phyloP scores from a whole-genome alignment of 2,113 vertebrate species.

The Chloropsis cyanopogon region DNA sequence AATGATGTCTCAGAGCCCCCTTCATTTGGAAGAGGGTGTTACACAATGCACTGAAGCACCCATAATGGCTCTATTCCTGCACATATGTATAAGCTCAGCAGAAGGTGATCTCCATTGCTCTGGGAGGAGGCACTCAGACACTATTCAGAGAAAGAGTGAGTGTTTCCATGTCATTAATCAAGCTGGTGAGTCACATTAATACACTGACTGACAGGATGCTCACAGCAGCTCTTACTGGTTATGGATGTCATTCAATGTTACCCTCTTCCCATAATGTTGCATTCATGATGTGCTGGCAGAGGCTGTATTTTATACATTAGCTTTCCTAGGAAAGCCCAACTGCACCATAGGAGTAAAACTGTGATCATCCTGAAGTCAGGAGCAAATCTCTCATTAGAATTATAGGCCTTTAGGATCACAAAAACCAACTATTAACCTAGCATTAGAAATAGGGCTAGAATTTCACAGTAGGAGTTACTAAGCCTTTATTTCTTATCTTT shows the following conservation, averaged over 20 bases:
- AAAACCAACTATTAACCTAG: neutral
- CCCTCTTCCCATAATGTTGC: neutral
- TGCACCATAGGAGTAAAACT: conserved; percentile 8
- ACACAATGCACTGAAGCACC: neutral
- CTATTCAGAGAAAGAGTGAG: conserved; percentile 12
- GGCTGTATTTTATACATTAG: neutral
- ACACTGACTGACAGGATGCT: neutral
- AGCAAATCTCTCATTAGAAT: neutral
- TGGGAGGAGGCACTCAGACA: conserved; percentile 11
- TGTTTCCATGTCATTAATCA: conserved; percentile 28
- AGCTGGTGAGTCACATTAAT: conserved; percentile 7
- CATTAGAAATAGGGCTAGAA: conserved; percentile 4
- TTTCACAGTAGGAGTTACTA: conserved; percentile 13
- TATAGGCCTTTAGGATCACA: neutral
- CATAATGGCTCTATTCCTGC: neutral
- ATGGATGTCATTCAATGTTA: neutral
- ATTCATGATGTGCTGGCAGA: conserved; percentile 17
- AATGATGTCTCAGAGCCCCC: neutral
- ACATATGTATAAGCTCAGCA: neutral
- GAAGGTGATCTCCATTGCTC: conserved; percentile 1
- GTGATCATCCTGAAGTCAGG: neutral
- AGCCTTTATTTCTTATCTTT: conserved; percentile 13
- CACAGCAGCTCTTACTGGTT: neutral
- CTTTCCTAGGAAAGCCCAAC: conserved; percentile 1
- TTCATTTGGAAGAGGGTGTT: neutral